Evolutionary conservation across 2,888 invertebrate species (phyloP).

Genomic region (Acrocyrtus sp.): DNA sequence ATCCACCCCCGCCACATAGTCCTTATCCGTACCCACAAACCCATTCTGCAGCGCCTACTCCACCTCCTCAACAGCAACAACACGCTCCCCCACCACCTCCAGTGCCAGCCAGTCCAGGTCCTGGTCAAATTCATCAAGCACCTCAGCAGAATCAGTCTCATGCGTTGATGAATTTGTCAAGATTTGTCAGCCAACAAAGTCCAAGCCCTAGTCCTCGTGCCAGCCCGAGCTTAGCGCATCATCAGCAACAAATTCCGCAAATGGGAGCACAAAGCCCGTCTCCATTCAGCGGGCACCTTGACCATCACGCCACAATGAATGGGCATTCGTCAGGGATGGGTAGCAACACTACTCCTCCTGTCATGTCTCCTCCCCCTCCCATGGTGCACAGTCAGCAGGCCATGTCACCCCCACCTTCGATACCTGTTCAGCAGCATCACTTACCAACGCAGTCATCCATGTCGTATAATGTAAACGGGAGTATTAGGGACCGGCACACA

Average conservation of each 20-base stretch:
- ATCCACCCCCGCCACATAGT: conserved; percentile 40
- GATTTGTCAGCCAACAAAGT: conserved; percentile 57
- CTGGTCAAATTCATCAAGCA: conserved; percentile 29
- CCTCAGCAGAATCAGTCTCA: conserved; percentile 32
- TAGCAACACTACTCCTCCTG: conserved; percentile 28
- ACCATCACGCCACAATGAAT: conserved; percentile 32
- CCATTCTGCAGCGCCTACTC: conserved; percentile 29
- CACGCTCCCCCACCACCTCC: conserved; percentile 31
- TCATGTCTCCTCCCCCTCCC: conserved; percentile 41
- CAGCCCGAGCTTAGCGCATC: conserved; percentile 33
- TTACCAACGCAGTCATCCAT: conserved; percentile 7
- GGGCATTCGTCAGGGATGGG: conserved; percentile 19
- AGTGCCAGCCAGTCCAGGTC: conserved; percentile 30
- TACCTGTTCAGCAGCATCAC: conserved; percentile 19
- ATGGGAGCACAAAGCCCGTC: conserved; percentile 20
- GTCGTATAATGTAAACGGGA: conserved; percentile 23
- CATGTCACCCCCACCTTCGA: conserved; percentile 17
- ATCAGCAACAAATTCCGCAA: conserved; percentile 25
- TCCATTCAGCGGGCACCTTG: conserved; percentile 17
- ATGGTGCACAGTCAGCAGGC: conserved; percentile 7
- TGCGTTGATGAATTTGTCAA: conserved; percentile 59
- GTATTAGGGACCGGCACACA: conserved; percentile 2
- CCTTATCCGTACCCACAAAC: conserved; percentile 38
- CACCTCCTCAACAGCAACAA: conserved; percentile 37
- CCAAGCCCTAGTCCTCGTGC: conserved; percentile 49